phyloP scores from a whole-genome alignment of 2,797 vertebrate species.

The Lophotriccus pileatus region DNA sequence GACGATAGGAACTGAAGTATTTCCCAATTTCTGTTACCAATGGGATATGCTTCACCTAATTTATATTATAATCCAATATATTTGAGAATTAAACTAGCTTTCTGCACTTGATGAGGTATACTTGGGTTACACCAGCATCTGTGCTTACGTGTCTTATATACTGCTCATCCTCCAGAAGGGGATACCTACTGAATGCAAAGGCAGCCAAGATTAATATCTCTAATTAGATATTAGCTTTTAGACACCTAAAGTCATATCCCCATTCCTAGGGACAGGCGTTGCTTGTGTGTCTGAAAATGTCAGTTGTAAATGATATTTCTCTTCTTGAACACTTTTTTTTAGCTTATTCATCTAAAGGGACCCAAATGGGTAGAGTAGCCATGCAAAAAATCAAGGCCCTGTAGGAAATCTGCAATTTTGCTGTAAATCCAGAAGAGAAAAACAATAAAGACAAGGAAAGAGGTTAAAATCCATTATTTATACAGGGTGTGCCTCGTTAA shows the following conservation, averaged over 20 bases:
- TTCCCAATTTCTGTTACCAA: neutral
- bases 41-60: neutral
- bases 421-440: neutral
- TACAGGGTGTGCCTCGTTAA: neutral
- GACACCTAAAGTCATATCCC: neutral
- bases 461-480: neutral
- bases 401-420: neutral
- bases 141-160: accelerated
- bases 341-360: neutral
- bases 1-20: neutral
- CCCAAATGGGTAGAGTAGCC: neutral
- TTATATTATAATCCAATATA: neutral
- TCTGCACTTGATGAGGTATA: neutral
- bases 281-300: neutral
- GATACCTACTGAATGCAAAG: neutral
- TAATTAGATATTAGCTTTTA: neutral
- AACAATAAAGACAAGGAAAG: neutral
- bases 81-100: neutral
- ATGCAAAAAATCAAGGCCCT: neutral
- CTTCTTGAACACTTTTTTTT: neutral
- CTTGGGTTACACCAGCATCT: neutral
- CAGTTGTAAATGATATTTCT: neutral
- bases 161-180: neutral
- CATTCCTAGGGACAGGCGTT: neutral
- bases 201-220: neutral